Evolutionary conservation across 2,113 vertebrate species (phyloP).

Genomic region (Sarotherodon lohbergeri): DNA sequence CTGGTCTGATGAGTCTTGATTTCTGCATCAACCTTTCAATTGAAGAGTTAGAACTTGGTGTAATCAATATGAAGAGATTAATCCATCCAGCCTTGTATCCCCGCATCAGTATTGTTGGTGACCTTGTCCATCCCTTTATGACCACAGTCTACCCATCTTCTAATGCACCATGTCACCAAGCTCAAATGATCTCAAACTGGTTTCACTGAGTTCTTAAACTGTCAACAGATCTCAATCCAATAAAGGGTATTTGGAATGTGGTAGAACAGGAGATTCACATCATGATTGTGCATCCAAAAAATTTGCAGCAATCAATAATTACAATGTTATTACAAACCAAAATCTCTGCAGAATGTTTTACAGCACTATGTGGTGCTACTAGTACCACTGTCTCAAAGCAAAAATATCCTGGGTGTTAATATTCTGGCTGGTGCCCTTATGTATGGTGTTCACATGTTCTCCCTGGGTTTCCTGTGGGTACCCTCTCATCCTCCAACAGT

Average conservation of each 20-base stretch:
- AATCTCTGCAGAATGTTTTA: background rate
- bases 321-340: background rate
- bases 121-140: background rate
- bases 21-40: background rate
- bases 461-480: background rate
- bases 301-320: background rate
- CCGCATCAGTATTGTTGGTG: background rate
- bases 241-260: background rate
- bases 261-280: background rate
- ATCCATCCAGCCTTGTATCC: background rate
- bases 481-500: background rate
- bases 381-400: background rate
- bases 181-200: background rate
- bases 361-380: background rate
- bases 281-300: background rate
- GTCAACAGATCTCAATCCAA: background rate
- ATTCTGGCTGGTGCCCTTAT: background rate
- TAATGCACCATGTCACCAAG: background rate
- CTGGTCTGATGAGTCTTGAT: background rate
- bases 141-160: background rate
- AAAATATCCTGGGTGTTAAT: background rate
- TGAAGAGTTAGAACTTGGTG: background rate
- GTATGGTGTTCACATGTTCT: background rate
- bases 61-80: background rate
- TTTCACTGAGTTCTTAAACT: background rate